These are phyloP conservation scores for Holothuria glaberrima DNA, from an alignment of 35 echinoderm and acorn worm species.

Conservation along the genomic window DNA sequence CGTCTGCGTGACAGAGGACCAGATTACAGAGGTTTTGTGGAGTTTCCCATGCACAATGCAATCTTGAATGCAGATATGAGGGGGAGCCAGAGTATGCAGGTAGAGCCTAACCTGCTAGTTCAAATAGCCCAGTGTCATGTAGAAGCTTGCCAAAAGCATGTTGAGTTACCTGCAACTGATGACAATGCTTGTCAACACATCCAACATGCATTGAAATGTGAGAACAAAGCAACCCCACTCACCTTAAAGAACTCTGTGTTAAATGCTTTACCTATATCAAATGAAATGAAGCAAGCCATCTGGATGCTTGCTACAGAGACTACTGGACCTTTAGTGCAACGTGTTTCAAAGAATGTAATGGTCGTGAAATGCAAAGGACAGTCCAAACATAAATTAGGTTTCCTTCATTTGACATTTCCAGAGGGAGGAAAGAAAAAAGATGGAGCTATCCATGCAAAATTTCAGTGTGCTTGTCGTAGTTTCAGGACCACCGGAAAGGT, in stretches of 20 bases:
- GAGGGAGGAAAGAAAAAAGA: slow-evolving; percentile 71
- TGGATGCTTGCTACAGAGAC: slow-evolving; percentile 98
- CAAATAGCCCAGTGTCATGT: slow-evolving; percentile 82
- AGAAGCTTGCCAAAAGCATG: slow-evolving; percentile 77
- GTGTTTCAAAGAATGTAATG: slow-evolving; percentile 97
- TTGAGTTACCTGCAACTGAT: slow-evolving; percentile 32
- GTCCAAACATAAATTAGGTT: slow-evolving; percentile 88
- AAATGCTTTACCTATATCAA: slow-evolving; percentile 89
- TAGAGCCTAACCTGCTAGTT: slow-evolving; percentile 63
- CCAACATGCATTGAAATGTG: slow-evolving; percentile 76
- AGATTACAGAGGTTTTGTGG: slow-evolving; percentile 90
- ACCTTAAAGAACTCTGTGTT: slow-evolving; percentile 96
- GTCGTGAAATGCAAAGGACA: slow-evolving; percentile 97
- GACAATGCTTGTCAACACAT: slow-evolving; percentile 76
- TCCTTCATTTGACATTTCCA: slow-evolving; percentile 94
- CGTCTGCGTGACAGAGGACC: slow-evolving; percentile 92
- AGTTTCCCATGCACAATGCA: slow-evolving; percentile 74
- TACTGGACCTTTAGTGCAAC: slow-evolving; percentile 92
- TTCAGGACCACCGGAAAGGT: slow-evolving; percentile 73
- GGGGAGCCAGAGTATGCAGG: slow-evolving; percentile 50
- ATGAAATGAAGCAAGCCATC: slow-evolving; percentile 98
- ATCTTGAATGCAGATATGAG: slow-evolving; percentile 40
- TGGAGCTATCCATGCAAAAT: slow-evolving; percentile 66
- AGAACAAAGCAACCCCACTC: slow-evolving; percentile 77
- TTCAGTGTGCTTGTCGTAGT: slow-evolving; percentile 87